Conservation (phyloP, 2,113 vertebrate genomes). For the Genyomyrus donnyi region DNA sequence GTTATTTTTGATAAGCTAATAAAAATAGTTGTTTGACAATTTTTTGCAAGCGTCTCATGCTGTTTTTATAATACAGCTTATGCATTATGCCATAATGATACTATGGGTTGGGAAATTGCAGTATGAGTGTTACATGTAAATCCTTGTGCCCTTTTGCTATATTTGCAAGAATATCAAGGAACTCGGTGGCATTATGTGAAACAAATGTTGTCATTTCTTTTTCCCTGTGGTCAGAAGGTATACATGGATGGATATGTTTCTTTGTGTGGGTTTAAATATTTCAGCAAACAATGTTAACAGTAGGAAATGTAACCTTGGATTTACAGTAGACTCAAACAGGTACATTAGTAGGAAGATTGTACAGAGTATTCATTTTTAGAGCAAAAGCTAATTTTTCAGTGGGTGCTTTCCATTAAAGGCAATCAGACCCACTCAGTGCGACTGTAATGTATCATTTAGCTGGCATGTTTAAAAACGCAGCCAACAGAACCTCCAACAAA, state of each 20-base stretch:
- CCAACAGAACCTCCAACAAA: not conserved
- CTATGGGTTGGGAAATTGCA: not conserved
- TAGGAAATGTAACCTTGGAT: not conserved
- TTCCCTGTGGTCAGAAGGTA: not conserved
- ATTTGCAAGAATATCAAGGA: not conserved
- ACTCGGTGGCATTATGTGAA: not conserved
- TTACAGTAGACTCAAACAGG: not conserved
- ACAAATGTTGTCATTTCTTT: not conserved
- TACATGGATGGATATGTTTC: not conserved
- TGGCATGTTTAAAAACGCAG: not conserved
- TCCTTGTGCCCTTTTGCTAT: not conserved
- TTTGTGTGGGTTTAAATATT: not conserved
- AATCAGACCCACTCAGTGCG: not conserved
- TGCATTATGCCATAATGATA: not conserved
- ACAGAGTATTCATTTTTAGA: not conserved
- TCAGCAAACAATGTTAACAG: not conserved
- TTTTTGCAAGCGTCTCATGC: not conserved
- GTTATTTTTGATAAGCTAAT: not conserved
- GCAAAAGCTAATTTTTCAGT: not conserved
- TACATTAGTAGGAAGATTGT: not conserved
- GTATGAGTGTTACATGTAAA: not conserved
- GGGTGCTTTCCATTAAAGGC: slow-evolving; percentile 13
- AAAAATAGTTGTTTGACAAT: not conserved
- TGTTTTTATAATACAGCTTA: not conserved
- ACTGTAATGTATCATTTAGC: not conserved